A percentile compares a stretch with the other conserved stretches of the same genome.
These are phyloP conservation scores for Gisinianus flammeolus DNA, from an alignment of 2,888 invertebrate species.

Conservation along the genomic window DNA sequence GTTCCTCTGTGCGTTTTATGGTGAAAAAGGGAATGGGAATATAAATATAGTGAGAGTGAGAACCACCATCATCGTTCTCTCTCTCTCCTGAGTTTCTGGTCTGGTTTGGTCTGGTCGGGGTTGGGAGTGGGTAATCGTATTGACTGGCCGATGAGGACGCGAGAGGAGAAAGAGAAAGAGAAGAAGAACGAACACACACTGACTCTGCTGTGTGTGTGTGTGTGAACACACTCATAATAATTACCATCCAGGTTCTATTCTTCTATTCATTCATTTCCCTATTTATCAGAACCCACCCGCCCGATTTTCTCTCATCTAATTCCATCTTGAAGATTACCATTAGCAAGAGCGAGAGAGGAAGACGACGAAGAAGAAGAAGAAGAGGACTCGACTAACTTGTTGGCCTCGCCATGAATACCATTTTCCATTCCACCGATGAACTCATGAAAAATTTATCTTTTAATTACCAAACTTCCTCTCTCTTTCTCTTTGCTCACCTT, in stretches of 20 bases:
- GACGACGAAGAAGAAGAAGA: too few relatives aligned
- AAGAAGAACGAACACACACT: neutral
- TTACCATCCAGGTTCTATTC: conserved; percentile 39
- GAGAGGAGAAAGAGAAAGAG: neutral
- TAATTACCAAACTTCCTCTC: conserved; percentile 53
- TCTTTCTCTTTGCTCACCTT: neutral
- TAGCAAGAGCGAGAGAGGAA: too few relatives aligned
- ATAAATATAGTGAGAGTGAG: neutral
- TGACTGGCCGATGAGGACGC: conserved; percentile 16
- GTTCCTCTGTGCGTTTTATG: too few relatives aligned
- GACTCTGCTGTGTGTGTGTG: conserved; percentile 1
- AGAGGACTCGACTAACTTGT: conserved; percentile 42
- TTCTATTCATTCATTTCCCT: conserved; percentile 37
- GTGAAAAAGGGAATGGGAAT: conserved; percentile 7
- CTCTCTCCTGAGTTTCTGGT: neutral
- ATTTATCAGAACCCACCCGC: conserved; percentile 39
- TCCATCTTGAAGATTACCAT: conserved; percentile 44
- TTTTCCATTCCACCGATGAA: conserved; percentile 42
- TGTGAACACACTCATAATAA: conserved; percentile 34
- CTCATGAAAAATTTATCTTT: conserved; percentile 58
- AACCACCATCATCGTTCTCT: conserved; percentile 11
- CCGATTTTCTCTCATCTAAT: conserved; percentile 44
- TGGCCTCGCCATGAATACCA: conserved; percentile 47
- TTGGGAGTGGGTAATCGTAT: conserved; percentile 27
- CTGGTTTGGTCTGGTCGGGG: too few relatives aligned